phyloP scores from a whole-genome alignment of 2,113 vertebrate genomes.

The Halichoerus grypus region DNA sequence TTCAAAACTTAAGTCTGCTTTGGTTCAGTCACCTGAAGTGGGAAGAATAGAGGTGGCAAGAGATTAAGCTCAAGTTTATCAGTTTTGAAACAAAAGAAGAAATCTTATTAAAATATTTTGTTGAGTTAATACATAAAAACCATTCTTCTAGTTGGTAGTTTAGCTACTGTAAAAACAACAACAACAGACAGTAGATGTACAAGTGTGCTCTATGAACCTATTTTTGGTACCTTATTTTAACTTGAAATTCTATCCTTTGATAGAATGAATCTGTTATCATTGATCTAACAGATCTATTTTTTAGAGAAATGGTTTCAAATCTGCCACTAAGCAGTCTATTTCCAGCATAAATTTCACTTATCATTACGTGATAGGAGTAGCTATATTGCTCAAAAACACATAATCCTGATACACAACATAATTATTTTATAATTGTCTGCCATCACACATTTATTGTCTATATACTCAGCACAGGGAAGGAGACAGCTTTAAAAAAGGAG shows the following conservation, averaged over 20 bases:
- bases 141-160: conserved; percentile 39
- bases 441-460: conserved; percentile 3
- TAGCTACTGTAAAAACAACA: background rate
- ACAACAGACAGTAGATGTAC: background rate
- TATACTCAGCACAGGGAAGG: background rate
- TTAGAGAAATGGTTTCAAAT: conserved; percentile 42
- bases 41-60: conserved; percentile 43
- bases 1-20: conserved; percentile 59
- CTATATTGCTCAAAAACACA: conserved; percentile 14
- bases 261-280: background rate
- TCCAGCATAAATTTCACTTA: conserved; percentile 22
- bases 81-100: conserved; percentile 56
- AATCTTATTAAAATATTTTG: conserved; percentile 30
- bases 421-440: conserved; percentile 22
- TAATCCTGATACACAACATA: conserved; percentile 15
- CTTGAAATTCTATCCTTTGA: conserved; percentile 32
- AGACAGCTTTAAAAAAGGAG: background rate
- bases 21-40: conserved; percentile 1
- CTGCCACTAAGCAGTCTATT: conserved; percentile 15
- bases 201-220: conserved; percentile 9
- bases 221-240: conserved; percentile 31
- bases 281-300: conserved; percentile 15
- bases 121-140: conserved; percentile 3
- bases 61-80: conserved; percentile 44
- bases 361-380: conserved; percentile 6